These are phyloP conservation scores for Trididemnum clinides DNA, from an alignment of 23 tunicate species.

Conservation along the genomic window DNA sequence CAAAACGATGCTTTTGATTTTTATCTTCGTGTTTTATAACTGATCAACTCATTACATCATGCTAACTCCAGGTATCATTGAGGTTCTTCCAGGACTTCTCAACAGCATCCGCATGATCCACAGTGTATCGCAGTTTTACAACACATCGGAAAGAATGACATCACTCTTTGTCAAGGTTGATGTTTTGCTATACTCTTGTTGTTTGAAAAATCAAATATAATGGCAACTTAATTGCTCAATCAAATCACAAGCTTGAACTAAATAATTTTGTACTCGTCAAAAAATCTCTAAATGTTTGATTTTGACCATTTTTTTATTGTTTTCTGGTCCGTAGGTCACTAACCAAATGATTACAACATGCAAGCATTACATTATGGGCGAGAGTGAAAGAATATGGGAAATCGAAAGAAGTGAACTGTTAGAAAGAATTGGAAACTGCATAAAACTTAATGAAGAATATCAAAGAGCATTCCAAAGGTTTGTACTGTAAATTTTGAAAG, in stretches of 20 bases:
- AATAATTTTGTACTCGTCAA: too few species aligned
- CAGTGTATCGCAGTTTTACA: constrained; percentile 96
- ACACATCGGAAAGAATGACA: constrained; percentile 99
- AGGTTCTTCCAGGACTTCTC: constrained; percentile 90
- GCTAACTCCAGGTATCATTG: constrained; percentile 95
- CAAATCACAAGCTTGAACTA: too few species aligned
- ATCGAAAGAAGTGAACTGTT: constrained; percentile 69
- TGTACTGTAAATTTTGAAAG: too few species aligned
- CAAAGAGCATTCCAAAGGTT: constrained; percentile 91
- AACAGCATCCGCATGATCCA: constrained; percentile 99
- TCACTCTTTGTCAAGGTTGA: constrained; percentile 95
- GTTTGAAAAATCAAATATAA: too few species aligned
- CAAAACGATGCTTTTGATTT: too few species aligned
- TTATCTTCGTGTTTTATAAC: too few species aligned
- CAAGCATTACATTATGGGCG: constrained; percentile 98
- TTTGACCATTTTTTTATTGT: background rate
- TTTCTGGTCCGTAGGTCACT: constrained; percentile 63
- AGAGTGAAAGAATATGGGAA: constrained; percentile 90
- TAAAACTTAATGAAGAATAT: constrained; percentile 83
- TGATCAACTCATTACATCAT: too few species aligned
- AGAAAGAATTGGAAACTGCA: constrained; percentile 86
- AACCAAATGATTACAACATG: constrained; percentile 99
- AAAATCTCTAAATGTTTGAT: too few species aligned
- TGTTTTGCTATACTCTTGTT: background rate
- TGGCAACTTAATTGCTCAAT: too few species aligned